Conservation (phyloP, 2,888 invertebrate genomes). For the Mesoligia furuncula region DNA sequence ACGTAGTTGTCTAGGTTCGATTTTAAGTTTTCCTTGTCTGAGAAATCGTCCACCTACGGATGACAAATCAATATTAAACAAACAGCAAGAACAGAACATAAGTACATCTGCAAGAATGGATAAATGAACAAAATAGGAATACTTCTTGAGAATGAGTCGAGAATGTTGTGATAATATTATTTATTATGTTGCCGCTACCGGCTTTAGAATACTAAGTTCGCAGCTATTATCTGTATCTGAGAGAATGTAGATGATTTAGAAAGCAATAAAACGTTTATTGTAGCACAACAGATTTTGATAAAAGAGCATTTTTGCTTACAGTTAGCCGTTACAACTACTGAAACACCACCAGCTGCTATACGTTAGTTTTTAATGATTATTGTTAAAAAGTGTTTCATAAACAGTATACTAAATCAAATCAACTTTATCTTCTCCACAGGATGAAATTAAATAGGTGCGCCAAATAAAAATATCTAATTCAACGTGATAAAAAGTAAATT, state of each 20-base stretch:
- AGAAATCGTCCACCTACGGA: constrained; percentile 94
- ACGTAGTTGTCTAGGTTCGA: constrained; percentile 96
- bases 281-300: not conserved
- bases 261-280: not conserved
- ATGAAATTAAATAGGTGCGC: too few relatives aligned
- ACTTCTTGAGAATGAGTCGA: not conserved
- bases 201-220: constrained; percentile 11
- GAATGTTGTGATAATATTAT: constrained; percentile 4
- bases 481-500: too few relatives aligned
- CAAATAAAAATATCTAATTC: too few relatives aligned
- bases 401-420: not conserved
- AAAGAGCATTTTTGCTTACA: not conserved
- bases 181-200: not conserved
- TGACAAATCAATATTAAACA: constrained; percentile 7
- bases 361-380: not conserved
- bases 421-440: not conserved
- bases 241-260: not conserved
- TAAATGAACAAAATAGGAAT: not conserved
- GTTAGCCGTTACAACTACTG: not conserved
- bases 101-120: not conserved
- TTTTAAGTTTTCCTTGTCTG: constrained; percentile 97
- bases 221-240: not conserved
- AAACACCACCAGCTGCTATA: not conserved
- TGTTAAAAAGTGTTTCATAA: not conserved
- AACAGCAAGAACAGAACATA: not conserved